Evolutionary conservation across 2,113 vertebrate species (phyloP).

Genomic region (Pangasianodon hypophthalmus): DNA sequence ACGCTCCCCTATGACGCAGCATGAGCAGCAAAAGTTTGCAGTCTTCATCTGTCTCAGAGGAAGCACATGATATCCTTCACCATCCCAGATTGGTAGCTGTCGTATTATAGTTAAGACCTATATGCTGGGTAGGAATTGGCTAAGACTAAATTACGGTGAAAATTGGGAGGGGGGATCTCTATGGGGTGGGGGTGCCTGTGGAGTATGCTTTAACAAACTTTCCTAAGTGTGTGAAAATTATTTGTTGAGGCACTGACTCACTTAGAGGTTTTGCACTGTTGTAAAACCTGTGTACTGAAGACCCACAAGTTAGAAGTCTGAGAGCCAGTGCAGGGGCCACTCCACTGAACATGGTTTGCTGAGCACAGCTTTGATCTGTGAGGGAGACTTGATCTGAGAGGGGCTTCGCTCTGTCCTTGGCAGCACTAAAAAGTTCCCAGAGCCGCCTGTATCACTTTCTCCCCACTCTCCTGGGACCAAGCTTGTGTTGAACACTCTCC

Average conservation of each 20-base stretch:
- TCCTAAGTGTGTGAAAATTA: neutral
- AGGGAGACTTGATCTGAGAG: conserved; percentile 30
- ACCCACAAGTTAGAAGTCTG: conserved; percentile 17
- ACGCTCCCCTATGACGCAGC: neutral
- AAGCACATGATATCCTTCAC: neutral
- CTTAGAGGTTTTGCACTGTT: conserved; percentile 2
- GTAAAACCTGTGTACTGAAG: neutral
- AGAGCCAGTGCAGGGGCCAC: neutral
- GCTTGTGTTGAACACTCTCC: neutral
- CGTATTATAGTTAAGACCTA: neutral
- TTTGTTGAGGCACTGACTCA: neutral
- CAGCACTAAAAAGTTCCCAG: conserved; percentile 18
- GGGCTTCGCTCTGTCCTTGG: conserved; percentile 30
- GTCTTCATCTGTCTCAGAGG: neutral
- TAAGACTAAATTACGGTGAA: neutral
- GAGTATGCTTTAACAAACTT: neutral
- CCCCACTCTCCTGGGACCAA: neutral
- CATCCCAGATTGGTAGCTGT: neutral
- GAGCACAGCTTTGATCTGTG: conserved; percentile 29
- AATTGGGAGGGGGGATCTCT: neutral
- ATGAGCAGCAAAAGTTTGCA: neutral
- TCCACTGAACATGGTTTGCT: conserved; percentile 12
- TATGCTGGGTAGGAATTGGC: neutral
- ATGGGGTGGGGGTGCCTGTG: neutral
- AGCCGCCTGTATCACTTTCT: conserved; percentile 18